Evolutionary conservation across 2,888 invertebrate genomes (phyloP).

Genomic region (Noctua janthe): DNA sequence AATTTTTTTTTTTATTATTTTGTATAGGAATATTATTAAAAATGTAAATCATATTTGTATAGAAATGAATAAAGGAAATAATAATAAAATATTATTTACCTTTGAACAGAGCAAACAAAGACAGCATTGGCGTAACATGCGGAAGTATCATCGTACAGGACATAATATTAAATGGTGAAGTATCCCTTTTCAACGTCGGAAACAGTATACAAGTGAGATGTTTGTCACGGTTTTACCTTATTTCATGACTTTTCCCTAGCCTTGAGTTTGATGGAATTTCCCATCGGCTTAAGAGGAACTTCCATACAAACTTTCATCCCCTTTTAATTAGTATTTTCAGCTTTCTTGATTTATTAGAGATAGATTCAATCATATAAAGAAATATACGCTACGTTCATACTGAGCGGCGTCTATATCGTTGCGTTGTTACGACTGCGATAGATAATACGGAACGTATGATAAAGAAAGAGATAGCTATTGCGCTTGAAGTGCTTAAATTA

Average conservation of each 20-base stretch:
- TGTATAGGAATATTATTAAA: no score
- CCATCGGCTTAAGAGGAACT: neutral
- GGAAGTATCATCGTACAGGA: neutral
- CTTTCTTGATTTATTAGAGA: no score
- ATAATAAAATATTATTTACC: neutral
- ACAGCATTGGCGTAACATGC: neutral
- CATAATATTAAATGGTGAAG: neutral
- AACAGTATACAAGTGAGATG: constrained; percentile 7
- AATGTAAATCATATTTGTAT: no score
- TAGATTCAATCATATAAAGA: no score
- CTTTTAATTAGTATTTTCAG: neutral
- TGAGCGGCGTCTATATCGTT: no score
- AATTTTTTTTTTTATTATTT: no score
- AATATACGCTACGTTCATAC: no score
- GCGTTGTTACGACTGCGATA: no score
- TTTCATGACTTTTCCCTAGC: neutral
- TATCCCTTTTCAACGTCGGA: constrained; percentile 37
- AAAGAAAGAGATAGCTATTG: no score
- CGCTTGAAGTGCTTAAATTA: no score
- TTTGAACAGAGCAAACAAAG: neutral
- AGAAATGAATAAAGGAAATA: neutral
- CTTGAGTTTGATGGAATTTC: neutral
- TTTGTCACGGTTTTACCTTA: neutral
- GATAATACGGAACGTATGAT: no score
- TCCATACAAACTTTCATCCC: neutral